These are phyloP conservation scores for Molossus alvarezi DNA, from an alignment of 2,797 vertebrate genomes.

Conservation along the genomic window DNA sequence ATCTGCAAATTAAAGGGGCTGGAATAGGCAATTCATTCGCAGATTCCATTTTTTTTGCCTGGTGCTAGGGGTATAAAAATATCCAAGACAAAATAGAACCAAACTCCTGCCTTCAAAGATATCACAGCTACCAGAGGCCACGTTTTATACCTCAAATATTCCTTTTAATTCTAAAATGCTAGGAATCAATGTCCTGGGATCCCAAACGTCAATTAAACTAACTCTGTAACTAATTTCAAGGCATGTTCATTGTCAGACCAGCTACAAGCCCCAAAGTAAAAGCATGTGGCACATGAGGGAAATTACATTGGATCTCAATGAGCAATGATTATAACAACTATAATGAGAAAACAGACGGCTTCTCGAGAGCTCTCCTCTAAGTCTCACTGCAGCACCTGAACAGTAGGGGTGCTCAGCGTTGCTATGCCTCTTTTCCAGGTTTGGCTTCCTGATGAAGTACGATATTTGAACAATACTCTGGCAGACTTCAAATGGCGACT, in stretches of 20 bases:
- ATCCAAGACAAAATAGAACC: conserved; percentile 26
- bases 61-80: neutral
- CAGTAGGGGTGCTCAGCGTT: conserved; percentile 77
- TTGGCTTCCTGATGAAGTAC: conserved; percentile 77
- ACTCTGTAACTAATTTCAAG: conserved; percentile 74
- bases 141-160: conserved; percentile 39
- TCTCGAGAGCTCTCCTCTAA: conserved; percentile 68
- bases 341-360: conserved; percentile 67
- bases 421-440: conserved; percentile 82
- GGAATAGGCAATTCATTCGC: neutral
- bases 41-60: neutral
- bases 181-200: neutral
- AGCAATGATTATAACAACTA: conserved; percentile 69
- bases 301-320: conserved; percentile 55
- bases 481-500: conserved; percentile 83
- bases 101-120: conserved; percentile 52
- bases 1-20: neutral
- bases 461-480: conserved; percentile 81
- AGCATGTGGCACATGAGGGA: neutral
- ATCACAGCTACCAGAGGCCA: neutral
- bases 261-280: conserved; percentile 50
- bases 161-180: conserved; percentile 14
- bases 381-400: conserved; percentile 76
- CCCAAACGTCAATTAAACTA: conserved; percentile 65
- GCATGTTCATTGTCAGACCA: conserved; percentile 72